Percentiles rank a stretch among this genome's conserved stretches.
phyloP scores from a whole-genome alignment of 1,140 invertebrate species.

The Mactra quadrangularis region DNA sequence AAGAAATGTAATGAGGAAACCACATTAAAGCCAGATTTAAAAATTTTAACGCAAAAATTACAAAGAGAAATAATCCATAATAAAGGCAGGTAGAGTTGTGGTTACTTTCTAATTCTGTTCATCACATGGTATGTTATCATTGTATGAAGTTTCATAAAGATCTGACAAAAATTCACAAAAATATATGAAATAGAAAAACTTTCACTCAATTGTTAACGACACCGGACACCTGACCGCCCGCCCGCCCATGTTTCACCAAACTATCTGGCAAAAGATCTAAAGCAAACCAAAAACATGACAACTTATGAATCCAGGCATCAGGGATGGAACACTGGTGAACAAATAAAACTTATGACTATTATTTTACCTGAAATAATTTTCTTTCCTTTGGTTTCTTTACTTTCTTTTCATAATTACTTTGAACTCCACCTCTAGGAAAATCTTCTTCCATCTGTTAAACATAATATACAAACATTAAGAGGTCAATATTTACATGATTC shows the following conservation, averaged over 20 bases:
- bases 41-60: too few species aligned
- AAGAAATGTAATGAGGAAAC: too few species aligned
- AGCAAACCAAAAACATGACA: background rate
- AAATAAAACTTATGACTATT: background rate
- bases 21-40: too few species aligned
- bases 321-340: background rate
- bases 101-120: too few species aligned
- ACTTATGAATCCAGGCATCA: background rate
- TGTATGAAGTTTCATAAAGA: too few species aligned
- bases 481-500: background rate
- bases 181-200: background rate
- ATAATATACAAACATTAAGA: background rate
- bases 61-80: too few species aligned
- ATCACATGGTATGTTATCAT: too few species aligned
- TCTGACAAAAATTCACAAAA: too few species aligned
- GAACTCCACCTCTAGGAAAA: constrained; percentile 28
- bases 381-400: background rate
- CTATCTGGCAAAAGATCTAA: background rate
- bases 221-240: background rate
- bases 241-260: background rate
- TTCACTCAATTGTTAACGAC: background rate
- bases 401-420: background rate
- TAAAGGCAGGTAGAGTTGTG: too few species aligned
- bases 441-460: background rate
- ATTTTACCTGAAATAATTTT: constrained; percentile 4